Conservation (phyloP, 2,888 invertebrate genomes). For the Folsomia manolachei region DNA sequence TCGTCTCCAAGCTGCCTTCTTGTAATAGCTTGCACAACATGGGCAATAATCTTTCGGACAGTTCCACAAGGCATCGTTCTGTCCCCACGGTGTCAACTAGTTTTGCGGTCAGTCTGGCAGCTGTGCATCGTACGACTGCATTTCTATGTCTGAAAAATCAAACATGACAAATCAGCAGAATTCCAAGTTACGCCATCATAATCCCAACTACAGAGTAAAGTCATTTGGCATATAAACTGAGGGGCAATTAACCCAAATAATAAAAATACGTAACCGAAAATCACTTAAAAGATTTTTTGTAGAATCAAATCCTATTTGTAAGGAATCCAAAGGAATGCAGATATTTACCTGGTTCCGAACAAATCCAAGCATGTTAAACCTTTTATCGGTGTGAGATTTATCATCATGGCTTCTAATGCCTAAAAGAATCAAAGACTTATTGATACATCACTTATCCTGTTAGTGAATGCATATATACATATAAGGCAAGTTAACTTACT, state of each 20-base stretch:
- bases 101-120: conserved; percentile 72
- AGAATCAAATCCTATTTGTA: too few species aligned
- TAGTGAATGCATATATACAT: too few species aligned
- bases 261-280: too few species aligned
- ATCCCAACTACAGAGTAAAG: too few species aligned
- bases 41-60: conserved; percentile 73
- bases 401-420: conserved; percentile 78
- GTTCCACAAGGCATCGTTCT: conserved; percentile 69
- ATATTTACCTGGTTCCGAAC: conserved; percentile 64
- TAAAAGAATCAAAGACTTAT: too few species aligned
- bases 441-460: too few species aligned
- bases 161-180: conserved; percentile 7
- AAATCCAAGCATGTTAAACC: conserved; percentile 66
- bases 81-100: conserved; percentile 72
- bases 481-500: too few species aligned
- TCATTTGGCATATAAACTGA: too few species aligned
- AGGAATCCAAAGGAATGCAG: neutral
- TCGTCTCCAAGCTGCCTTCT: conserved; percentile 82
- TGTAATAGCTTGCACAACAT: conserved; percentile 77
- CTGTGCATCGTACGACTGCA: conserved; percentile 77
- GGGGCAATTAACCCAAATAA: too few species aligned
- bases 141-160: conserved; percentile 69
- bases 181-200: too few species aligned
- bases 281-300: too few species aligned
- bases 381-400: conserved; percentile 68